Conservation (phyloP, 1,140 invertebrate species). For the Drosophila carrolli region DNA sequence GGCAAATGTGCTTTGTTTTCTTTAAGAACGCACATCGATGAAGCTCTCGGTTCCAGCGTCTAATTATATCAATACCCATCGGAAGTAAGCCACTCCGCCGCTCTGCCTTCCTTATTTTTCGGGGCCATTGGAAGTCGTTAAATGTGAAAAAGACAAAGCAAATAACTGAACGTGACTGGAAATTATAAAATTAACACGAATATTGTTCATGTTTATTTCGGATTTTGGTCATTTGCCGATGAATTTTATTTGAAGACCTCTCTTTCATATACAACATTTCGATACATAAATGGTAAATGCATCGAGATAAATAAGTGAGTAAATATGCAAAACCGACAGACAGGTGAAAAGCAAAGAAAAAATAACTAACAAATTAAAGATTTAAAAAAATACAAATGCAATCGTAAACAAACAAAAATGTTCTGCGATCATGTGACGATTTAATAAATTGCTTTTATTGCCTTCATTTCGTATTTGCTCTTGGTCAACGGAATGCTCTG, state of each 20-base stretch:
- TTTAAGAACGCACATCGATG: background rate
- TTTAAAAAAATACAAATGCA: constrained; percentile 7
- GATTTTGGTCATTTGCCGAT: constrained; percentile 39
- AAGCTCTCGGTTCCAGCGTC: background rate
- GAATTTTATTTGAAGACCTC: constrained; percentile 19
- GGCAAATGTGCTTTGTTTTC: constrained; percentile 1
- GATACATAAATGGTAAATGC: constrained; percentile 24
- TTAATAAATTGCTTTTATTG: constrained; percentile 53
- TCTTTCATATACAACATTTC: background rate
- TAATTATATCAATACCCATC: constrained; percentile 36
- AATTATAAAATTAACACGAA: constrained; percentile 72
- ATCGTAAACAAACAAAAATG: constrained; percentile 21
- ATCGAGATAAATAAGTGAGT: constrained; percentile 26
- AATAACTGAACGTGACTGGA: constrained; percentile 73
- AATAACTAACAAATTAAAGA: background rate
- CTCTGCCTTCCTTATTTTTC: background rate
- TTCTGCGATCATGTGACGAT: constrained; percentile 51
- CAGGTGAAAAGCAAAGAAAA: constrained; percentile 14
- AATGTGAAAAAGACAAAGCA: constrained; percentile 54
- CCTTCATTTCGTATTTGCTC: constrained; percentile 28
- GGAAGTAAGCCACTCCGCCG: constrained; percentile 1
- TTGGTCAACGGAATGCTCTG: constrained; percentile 13
- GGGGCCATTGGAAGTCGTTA: constrained; percentile 24
- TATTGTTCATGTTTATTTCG: constrained; percentile 56
- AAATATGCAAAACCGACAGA: constrained; percentile 23